Base-by-base conservation (phyloP, 1,140 invertebrate genomes). In the Aphaenogaster floridana region DNA sequence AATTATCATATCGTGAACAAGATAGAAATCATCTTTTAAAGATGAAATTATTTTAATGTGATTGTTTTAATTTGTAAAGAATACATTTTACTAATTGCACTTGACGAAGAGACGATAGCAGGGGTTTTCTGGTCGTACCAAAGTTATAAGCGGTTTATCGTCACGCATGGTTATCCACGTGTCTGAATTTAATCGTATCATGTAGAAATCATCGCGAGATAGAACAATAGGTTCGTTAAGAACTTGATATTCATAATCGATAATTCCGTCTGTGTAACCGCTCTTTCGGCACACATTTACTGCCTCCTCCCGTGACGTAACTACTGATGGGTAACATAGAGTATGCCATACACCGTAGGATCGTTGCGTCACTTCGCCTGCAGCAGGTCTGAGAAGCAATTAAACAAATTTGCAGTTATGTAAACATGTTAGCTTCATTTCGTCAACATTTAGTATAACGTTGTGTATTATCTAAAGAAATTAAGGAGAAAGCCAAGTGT, bases 261-360 rank as follows among this genome's bases (percentile, higher is more conserved):
- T 42, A 1, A 13, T 84, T 28, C 94, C 94, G 3, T 66, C 28
- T 5, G 34, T 7, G 11, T 92, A 95, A 3, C 91, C 91, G 2
- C 93, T 45, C 0, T 52, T 80, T 68, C 76, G 39, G 64, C 94
- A 95, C 0, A 90, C n/a, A 0, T 84, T 72, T 0, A 9, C 28
- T 0, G 86, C 87, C 9, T 94, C 86, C 0, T 80, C 21, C 0
- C 86, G 36, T 9, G 91, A 72, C 2, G 84, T 36, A 8, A 91
- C 13, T 2, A 90, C 88, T 7, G 48, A 34, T 0, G 95, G 91
- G 52, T 96, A 96, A 91, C 97, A 97, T 85, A 96, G 96, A 0
- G 96, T 93, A 74, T 97, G 96, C 96, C 96, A 97, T 39, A 96
- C 93, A 5, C 97, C 97, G 54, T 95, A 96, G 2, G 95, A 95